A percentile compares a stretch with the other conserved stretches of the same genome.
phyloP scores from a whole-genome alignment of 2,797 vertebrate genomes.

The Argya squamiceps region DNA sequence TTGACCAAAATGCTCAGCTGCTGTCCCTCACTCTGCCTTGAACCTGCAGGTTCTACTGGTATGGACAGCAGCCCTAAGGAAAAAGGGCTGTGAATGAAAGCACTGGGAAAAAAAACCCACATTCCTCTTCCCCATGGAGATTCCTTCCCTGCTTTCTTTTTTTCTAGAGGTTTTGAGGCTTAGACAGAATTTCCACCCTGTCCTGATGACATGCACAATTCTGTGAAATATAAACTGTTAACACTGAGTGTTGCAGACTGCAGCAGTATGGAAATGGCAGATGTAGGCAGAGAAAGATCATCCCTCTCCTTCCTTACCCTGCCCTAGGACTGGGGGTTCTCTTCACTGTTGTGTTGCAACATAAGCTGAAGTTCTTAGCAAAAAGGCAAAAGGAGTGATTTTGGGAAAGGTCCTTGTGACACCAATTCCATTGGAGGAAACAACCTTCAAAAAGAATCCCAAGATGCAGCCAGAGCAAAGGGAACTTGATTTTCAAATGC shows the following conservation, averaged over 20 bases:
- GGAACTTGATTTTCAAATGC: background rate
- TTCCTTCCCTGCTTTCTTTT: background rate
- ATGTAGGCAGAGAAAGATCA: background rate
- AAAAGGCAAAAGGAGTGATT: background rate
- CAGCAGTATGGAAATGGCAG: background rate
- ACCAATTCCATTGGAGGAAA: background rate
- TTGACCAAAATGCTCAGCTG: background rate
- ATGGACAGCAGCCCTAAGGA: background rate
- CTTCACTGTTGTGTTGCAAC: background rate
- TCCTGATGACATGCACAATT: fast-evolving
- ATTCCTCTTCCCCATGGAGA: background rate
- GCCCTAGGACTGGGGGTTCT: background rate
- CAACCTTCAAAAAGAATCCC: background rate
- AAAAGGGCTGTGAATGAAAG: background rate
- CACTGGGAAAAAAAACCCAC: background rate
- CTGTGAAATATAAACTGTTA: background rate
- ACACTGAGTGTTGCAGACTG: background rate
- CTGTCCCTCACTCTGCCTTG: background rate
- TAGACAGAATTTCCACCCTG: background rate
- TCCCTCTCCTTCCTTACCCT: background rate
- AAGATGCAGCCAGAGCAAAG: background rate
- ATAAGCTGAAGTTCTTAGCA: fast-evolving
- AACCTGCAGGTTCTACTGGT: background rate
- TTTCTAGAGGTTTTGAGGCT: background rate
- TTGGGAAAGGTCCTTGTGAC: background rate